Percentiles rank a stretch among this genome's conserved stretches.
Conservation (phyloP, 2,888 invertebrate species). For the Mellilla xanthometata region DNA sequence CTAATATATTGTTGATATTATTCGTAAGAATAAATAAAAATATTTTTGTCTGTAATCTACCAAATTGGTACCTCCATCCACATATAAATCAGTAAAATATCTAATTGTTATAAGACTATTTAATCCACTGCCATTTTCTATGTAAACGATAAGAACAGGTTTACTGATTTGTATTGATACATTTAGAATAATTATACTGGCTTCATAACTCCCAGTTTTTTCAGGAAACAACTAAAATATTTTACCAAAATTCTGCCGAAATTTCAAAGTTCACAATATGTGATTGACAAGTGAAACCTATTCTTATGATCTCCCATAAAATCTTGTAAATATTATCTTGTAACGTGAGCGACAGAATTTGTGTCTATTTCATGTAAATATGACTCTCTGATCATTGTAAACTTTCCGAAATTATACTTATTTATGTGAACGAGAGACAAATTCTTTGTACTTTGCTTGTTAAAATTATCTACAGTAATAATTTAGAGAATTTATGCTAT, state of each 20-base stretch:
- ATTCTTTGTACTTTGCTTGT: constrained; percentile 28
- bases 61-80: no score
- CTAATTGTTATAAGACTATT: constrained; percentile 26
- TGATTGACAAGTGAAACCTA: constrained; percentile 23
- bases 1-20: no score
- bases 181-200: constrained; percentile 14
- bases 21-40: no score
- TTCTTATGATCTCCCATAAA: constrained; percentile 32
- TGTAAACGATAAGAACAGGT: constrained; percentile 25
- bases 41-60: no score
- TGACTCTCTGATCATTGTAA: background rate
- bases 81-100: constrained; percentile 42
- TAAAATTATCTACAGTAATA: constrained; percentile 26
- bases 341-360: constrained; percentile 15
- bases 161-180: constrained; percentile 36
- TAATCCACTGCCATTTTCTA: constrained; percentile 31
- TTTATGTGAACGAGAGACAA: constrained; percentile 23
- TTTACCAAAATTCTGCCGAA: constrained; percentile 15
- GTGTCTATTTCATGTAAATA: constrained; percentile 21
- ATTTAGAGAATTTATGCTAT: constrained; percentile 23
- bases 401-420: background rate
- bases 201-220: constrained; percentile 12
- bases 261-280: constrained; percentile 11
- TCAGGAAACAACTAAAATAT: no score
- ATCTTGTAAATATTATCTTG: constrained; percentile 30